Evolutionary conservation across 35 echinoderm and acorn worm genomes (phyloP), one percentile per base, ranked within the genome.

Genomic region (Stichopus chloronotus): DNA sequence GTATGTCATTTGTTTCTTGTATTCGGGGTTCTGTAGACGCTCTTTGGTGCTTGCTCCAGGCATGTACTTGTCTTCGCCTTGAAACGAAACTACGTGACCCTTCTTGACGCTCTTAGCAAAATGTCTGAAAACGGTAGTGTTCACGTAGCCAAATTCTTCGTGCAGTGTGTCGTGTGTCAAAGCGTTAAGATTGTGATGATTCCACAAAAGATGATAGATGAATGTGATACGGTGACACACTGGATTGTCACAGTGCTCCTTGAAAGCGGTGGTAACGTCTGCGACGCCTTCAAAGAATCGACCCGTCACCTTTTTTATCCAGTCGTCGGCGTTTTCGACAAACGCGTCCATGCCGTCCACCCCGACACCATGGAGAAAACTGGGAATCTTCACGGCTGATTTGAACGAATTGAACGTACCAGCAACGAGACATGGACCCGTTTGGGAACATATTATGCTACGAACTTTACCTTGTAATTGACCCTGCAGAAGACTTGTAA

Each of bases 201-300:
- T 84, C 85, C 92, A 96, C 5, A 96, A 63, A 17, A 96, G 94
- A 52, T 88, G 87, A 60, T 96, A 96, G 5, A 92, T 90, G 78
- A 96, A 96, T 6, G 94, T 96, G 11, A 96, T 89, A 14, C 92
- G 76, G 57, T 96, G 94, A 86, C 94, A 96, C 3, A 93, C 94
- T 21, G 92, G 86, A 54, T 84, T 96, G 59, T 93, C 94, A 57
- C 94, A 96, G 65, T 96, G 94, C 56, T 96, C 86, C 24, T 52
- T 71, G 56, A 93, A 84, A 54, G 87, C 78, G 9, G 94, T 96
- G 3, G 94, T 96, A 11, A 91, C 17, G 76, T 74, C 78, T 6
- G 94, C 87, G 2, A 84, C 82, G 53, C 78, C 85, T 8, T 81
- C 88, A 43, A 93, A 86, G 25, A 96, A 96, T 55, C 19, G 60